Evolutionary conservation across 2,797 vertebrate species (phyloP).

Genomic region (Paguma larvata): DNA sequence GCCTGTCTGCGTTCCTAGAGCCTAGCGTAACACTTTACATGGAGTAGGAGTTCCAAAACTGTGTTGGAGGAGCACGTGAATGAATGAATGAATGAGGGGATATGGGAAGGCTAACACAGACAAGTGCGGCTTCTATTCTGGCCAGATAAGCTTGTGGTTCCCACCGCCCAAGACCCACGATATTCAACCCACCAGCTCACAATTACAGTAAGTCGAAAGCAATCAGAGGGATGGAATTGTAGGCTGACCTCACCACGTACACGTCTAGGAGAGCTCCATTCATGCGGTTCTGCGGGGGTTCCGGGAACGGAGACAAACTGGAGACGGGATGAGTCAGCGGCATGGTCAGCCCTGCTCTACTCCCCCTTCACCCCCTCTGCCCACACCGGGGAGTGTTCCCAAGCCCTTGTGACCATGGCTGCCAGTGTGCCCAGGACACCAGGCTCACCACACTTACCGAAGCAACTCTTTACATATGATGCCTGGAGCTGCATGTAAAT

Average conservation of each 20-base stretch:
- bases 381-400: too few species aligned
- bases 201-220: rapidly evolving
- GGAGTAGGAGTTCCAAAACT: not conserved
- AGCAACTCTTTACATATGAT: not conserved
- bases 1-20: not conserved
- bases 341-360: not conserved
- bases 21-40: too few species aligned
- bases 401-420: rapidly evolving
- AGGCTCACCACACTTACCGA: not conserved
- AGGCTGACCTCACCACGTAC: not conserved
- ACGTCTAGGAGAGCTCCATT: not conserved
- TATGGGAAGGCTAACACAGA: rapidly evolving
- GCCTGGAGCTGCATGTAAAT: rapidly evolving
- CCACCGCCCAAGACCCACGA: not conserved
- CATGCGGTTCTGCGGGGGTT: too few species aligned
- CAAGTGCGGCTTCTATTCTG: not conserved
- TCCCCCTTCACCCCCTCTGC: not conserved
- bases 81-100: rapidly evolving
- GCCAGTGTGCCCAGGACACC: not conserved
- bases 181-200: not conserved
- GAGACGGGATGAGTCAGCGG: not conserved
- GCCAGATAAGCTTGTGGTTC: not conserved
- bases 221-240: rapidly evolving
- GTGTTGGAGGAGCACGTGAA: not conserved
- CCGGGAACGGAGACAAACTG: too few species aligned